Base-by-base conservation (phyloP, 1,140 invertebrate genomes). In the Tetranychus cinnabarinus region DNA sequence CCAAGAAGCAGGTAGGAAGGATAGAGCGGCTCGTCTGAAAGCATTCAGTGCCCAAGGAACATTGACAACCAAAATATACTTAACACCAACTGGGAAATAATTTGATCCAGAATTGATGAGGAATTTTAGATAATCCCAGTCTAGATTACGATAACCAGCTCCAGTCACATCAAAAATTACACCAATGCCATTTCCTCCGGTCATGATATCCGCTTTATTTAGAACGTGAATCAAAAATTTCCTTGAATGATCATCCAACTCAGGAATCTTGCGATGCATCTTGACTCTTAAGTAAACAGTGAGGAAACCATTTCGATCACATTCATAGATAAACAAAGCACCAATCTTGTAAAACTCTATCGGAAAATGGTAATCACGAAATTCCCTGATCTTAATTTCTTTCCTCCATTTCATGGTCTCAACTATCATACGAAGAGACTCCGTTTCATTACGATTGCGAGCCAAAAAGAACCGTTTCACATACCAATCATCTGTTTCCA, bases 331-430 rank as follows among this genome's bases (percentile, higher is more conserved):
- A 52, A 65, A 65, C 3, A 65, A 33, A 6, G 57, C 63, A 36
- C 63, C 63, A 50, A 62, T 55, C 59, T 60, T 42, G 36, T 63
- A 65, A 57, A 65, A 65, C 60, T 65, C 63, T 10, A 8, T 42
- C 3, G 63, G 63, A 62, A 65, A 65, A 31, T 58, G 15, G 10
- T 35, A 42, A 42, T 59, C 57, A 31, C 52, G 47, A 3, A 46
- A 39, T 6, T 36, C 45, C 2, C 61, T 33, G 8, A 65, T 37
- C 13, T 47, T 36, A 35, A 62, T 37, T 7, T 47, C 15, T 35
- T 58, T 45, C 37, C 63, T n/a, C 61, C 61, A 62, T 47, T 37
- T 59, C 36, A 60, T 33, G 6, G 60, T 39, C 5, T 42, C 42
- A n/a, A 50, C 50, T 4, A 65, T 36, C 61, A 65, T 60, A 10